Evolutionary conservation across 2,113 vertebrate genomes (phyloP), one percentile per base, ranked within the genome.

Genomic region (Syrrhaptes paradoxus): DNA sequence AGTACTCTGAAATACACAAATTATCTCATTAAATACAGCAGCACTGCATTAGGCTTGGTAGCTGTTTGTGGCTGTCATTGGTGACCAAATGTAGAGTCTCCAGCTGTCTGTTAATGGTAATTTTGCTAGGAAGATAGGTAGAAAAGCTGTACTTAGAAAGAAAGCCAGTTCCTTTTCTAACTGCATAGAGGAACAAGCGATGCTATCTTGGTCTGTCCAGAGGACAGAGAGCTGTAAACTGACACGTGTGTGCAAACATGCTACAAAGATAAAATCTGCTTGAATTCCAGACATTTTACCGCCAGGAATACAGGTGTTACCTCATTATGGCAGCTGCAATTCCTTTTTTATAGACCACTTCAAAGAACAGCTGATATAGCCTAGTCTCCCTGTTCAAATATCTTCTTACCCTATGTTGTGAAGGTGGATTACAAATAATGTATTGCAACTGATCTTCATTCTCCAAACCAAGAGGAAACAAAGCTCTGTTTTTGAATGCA

Each of bases 251-350:
- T 36, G 61, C 74, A 85, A 51, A 48, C 49, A 49, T 38, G 21
- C 59, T 43, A 31, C 41, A 43, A 54, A 92, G 85, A 74, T 90
- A 46, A 66, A 83, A 66, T 75, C 41, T 58, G 62, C 77, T 32
- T 62, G 79, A 77, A 90, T 88, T 93, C 71, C 79, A 90, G 92
- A 77, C 67, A 38, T 86, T 94, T 92, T 88, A 63, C 59, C 86
- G 68, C 67, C 52, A 67, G 49, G 59, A 80, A 86, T 80, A 62
- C 59, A 86, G 66, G 15, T 92, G 51, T 84, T 84, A 32, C 36
- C 36, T 85, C 9, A 9, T 63, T 62, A 46, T 4, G 7, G 70
- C 87, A 87, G 46, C 55, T 81, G 59, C 65, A 81, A 57, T 51
- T 80, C 49, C 59, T 61, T 55, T 81, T 90, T 89, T 68, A 74